phyloP scores from a whole-genome alignment of 1,140 invertebrate genomes.

The Drosophila bifasciata region DNA sequence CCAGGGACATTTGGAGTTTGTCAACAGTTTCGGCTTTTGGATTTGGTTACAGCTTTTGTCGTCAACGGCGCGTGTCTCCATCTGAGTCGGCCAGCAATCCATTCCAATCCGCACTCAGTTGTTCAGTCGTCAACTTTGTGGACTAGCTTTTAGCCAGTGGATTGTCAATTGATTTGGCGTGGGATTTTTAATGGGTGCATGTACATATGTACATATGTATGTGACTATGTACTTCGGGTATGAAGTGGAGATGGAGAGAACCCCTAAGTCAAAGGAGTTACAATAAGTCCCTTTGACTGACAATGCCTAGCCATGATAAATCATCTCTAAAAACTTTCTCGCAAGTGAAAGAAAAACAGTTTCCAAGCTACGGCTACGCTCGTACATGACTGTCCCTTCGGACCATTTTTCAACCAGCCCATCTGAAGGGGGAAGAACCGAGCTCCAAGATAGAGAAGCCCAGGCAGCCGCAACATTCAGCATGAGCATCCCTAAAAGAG shows the following conservation, averaged over 20 bases:
- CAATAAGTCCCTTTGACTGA: conserved; percentile 32
- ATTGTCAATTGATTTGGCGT: conserved; percentile 69
- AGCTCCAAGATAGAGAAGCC: not conserved
- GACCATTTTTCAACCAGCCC: conserved; percentile 21
- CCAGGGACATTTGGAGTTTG: conserved; percentile 73
- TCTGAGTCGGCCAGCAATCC: conserved; percentile 42
- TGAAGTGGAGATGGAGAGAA: not conserved
- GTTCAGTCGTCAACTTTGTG: conserved; percentile 70
- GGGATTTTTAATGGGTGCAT: conserved; percentile 43
- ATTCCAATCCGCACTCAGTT: conserved; percentile 43
- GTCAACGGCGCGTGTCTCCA: conserved; percentile 55
- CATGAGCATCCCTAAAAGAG: conserved; percentile 43
- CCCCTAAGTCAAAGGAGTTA: too few species aligned
- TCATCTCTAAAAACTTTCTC: conserved; percentile 37
- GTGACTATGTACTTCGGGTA: too few species aligned
- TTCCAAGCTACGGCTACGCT: conserved; percentile 5
- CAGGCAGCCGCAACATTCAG: conserved; percentile 15
- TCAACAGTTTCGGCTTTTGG: conserved; percentile 69
- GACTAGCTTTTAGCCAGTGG: conserved; percentile 60
- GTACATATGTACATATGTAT: conserved; percentile 9
- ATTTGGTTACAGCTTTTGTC: conserved; percentile 62
- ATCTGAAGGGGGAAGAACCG: conserved; percentile 16
- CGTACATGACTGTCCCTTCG: conserved; percentile 24
- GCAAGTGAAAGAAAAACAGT: conserved; percentile 1
- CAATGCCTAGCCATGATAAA: conserved; percentile 27